phyloP scores from a whole-genome alignment of 2,113 vertebrate species.

The Coregonus clupeaformis region DNA sequence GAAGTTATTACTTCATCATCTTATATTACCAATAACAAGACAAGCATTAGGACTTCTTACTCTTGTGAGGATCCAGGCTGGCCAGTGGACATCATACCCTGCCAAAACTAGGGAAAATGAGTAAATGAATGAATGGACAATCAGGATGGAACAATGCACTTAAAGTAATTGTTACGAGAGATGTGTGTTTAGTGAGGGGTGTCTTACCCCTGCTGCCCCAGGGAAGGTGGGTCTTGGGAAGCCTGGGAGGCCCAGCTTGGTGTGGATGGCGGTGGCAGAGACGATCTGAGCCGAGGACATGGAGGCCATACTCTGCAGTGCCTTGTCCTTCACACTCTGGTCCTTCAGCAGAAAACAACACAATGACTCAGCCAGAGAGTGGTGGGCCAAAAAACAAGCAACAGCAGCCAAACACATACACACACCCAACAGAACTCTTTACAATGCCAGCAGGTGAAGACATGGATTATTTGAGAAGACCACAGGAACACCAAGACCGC shows the following conservation, averaged over 20 bases:
- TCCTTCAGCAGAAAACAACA: slow-evolving; percentile 77
- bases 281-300: slow-evolving; percentile 99
- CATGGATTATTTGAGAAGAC: not conserved
- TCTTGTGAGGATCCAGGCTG: slow-evolving; percentile 91
- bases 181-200: slow-evolving; percentile 3
- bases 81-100: slow-evolving; percentile 85
- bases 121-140: not conserved
- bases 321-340: slow-evolving; percentile 97
- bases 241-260: slow-evolving; percentile 85
- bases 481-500: too few relatives aligned
- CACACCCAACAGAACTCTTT: not conserved
- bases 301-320: slow-evolving; percentile 96
- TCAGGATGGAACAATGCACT: not conserved
- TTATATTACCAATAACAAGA: not conserved
- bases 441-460: not conserved
- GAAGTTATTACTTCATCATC: too few relatives aligned
- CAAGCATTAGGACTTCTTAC: slow-evolving; percentile 69
- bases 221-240: slow-evolving; percentile 87
- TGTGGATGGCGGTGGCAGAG: slow-evolving; percentile 97
- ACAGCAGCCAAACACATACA: not conserved
- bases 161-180: not conserved
- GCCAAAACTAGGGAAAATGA: slow-evolving; percentile 79
- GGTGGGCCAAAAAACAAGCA: slow-evolving; percentile 34
- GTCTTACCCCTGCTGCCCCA: slow-evolving; percentile 88
- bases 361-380: slow-evolving; percentile 60